Base-by-base conservation (phyloP, 2,113 vertebrate genomes). In the Nyctibius bracteatus region DNA sequence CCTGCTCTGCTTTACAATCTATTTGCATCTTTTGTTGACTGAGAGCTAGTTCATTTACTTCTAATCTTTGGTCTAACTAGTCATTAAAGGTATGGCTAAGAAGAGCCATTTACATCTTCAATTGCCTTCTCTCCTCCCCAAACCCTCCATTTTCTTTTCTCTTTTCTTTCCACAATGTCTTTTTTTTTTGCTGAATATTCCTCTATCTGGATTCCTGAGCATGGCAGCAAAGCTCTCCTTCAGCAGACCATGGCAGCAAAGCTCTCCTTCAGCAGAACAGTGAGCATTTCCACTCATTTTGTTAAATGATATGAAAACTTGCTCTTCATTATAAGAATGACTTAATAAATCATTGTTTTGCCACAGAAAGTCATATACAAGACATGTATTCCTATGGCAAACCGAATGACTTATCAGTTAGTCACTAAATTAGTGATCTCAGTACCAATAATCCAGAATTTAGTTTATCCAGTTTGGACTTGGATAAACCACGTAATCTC, bases 11-110 rank as follows among this genome's bases (percentile, higher is more conserved):
- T 94, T 94, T 93, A 49, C 80, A 88, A 84, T 92, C 52, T 90
- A 71, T 92, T 94, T 96, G 57, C 65, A 86, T 93, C 82, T 91
- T 96, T 84, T 96, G 90, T 93, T 95, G 94, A 91, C 88, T 90
- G 77, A 93, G 65, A 90, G 59, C 68, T 88, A 63, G 72, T 92
- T 88, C 72, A 90, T 78, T 96, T 96, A 74, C 43, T 92, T 93
- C 65, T 84, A 86, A 94, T 94, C 88, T 92, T 90, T 74, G 77
- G 72, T 88, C 75, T 93, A 93, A 63, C 39, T 84, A 75, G 39
- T 94, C 80, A 94, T 91, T 94, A 92, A 92, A 88, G 39, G 66
- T 80, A 80, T 81, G 39, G 80, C 63, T 93, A 81, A 88, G 68
- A 92, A 86, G 35, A 86, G 8, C 9, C 22, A 59, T 92, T 86